Evolutionary conservation across 2,888 invertebrate genomes (phyloP), one percentile per base, ranked within the genome.

Genomic region (Drosophila affinis): DNA sequence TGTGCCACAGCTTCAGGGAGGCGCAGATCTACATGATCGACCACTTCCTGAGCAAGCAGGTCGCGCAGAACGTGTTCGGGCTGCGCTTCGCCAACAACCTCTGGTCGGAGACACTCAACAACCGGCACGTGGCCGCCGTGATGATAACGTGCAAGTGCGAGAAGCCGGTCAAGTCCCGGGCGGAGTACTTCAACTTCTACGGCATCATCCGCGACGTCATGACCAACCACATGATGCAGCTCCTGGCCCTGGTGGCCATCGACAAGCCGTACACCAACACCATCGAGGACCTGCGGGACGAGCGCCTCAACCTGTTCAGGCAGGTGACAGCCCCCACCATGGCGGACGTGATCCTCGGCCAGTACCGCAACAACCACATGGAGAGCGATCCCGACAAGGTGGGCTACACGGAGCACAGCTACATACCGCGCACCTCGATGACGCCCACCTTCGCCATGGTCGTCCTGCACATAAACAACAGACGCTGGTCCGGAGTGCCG

Each of bases 1-100:
- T 86, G 3, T 84, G 87, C 17, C 78, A 79, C 56, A 68, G 69
- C 1, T 88, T 81, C 27, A 76, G 62, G 65, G 89, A 86, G 67
- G 65, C 80, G 1, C 82, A 86, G 47, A 87, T 86, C 58, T 86
- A 74, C 27, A 62, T 85, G 72, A 85, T 88, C 5, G 88, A 85
- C 27, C 84, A 87, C 6, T 79, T 67, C 10, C 18, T 85, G 0
- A 87, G 79, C 59, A 77, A 70, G 14, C 54, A 69, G 21, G 67
- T 88, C 1, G 53, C 87, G 6, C 81, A 84, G 12, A 87, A 74
- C 18, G 45, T 79, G 12, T 53, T 87, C 17, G 84, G 75, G 0
- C 24, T 88, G 18, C 88, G 84, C 5, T 85, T 77, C 24, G 70
- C 75, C 14, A 85, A 85, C 52, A 58, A 56, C 27, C 60, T 85